phyloP scores from a whole-genome alignment of 1,140 invertebrate species.

The Drosophila nigromelanica region DNA sequence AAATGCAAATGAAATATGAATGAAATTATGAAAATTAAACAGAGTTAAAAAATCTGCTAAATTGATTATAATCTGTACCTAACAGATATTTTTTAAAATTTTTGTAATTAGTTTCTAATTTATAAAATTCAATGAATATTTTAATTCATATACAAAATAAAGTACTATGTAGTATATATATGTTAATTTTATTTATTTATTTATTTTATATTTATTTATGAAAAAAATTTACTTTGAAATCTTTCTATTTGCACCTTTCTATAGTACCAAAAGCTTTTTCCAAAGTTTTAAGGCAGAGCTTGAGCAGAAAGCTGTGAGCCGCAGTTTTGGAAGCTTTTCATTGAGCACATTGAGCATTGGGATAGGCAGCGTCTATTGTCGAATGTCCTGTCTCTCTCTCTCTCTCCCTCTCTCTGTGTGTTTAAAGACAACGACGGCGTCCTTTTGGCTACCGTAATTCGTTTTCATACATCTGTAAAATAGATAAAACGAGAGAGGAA shows the following conservation, averaged over 20 bases:
- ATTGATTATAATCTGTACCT: no score
- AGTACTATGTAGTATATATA: no score
- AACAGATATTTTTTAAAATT: no score
- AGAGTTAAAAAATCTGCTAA: no score
- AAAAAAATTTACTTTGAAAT: no score
- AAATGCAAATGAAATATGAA: neutral
- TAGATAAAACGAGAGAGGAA: neutral
- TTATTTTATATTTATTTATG: no score
- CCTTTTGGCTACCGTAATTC: constrained; percentile 40
- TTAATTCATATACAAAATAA: no score
- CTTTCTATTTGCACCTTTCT: neutral
- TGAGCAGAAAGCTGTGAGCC: constrained; percentile 40
- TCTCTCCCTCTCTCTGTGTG: no score
- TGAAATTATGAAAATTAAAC: no score
- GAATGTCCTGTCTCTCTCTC: neutral
- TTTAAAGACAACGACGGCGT: constrained; percentile 37
- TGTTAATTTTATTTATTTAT: no score
- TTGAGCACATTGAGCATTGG: constrained; percentile 58
- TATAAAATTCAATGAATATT: no score
- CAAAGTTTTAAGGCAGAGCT: constrained; percentile 42
- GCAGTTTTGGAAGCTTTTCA: constrained; percentile 59
- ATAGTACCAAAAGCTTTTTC: constrained; percentile 37
- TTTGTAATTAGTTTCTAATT: no score
- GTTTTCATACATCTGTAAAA: constrained; percentile 9
- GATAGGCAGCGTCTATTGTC: constrained; percentile 33